Evolutionary conservation across 2,888 invertebrate species (phyloP).

Genomic region (Nomada goodeniana): DNA sequence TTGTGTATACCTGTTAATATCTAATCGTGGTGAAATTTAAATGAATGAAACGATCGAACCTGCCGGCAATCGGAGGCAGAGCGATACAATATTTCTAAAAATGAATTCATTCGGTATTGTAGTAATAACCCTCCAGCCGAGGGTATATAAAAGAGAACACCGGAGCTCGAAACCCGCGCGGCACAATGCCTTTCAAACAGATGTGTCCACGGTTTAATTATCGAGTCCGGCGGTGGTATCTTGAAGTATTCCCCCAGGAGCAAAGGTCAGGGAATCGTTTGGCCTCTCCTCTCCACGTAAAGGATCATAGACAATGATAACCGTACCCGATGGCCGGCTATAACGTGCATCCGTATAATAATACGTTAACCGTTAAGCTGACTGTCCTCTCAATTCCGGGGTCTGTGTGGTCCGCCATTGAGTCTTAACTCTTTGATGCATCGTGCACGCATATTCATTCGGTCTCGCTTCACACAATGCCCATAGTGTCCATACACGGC

Average conservation of each 20-base stretch:
- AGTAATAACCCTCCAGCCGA: neutral
- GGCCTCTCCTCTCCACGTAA: slow-evolving; percentile 22
- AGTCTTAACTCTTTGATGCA: slow-evolving; percentile 80
- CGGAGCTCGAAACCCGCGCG: neutral
- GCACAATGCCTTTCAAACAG: slow-evolving; percentile 32
- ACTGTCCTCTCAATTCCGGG: slow-evolving; percentile 76
- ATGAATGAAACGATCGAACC: too few species aligned
- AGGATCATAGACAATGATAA: slow-evolving; percentile 66
- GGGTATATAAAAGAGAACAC: neutral
- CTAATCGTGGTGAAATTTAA: too few species aligned
- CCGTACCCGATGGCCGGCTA: slow-evolving; percentile 61
- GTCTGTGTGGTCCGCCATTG: slow-evolving; percentile 78
- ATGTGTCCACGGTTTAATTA: slow-evolving; percentile 52
- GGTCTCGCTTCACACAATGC: slow-evolving; percentile 73
- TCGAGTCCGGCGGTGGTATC: slow-evolving; percentile 23
- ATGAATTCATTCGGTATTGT: neutral
- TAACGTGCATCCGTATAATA: slow-evolving; percentile 69
- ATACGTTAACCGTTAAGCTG: slow-evolving; percentile 77
- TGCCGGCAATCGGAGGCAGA: too few species aligned
- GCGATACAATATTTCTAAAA: too few species aligned
- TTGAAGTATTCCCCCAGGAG: slow-evolving; percentile 3
- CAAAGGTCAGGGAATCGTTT: slow-evolving; percentile 46
- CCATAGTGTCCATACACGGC: slow-evolving; percentile 76
- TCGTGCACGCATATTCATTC: slow-evolving; percentile 77
- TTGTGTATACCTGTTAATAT: too few species aligned